Evolutionary conservation across 2,888 invertebrate genomes (phyloP).

Genomic region (Tineola bisselliella): DNA sequence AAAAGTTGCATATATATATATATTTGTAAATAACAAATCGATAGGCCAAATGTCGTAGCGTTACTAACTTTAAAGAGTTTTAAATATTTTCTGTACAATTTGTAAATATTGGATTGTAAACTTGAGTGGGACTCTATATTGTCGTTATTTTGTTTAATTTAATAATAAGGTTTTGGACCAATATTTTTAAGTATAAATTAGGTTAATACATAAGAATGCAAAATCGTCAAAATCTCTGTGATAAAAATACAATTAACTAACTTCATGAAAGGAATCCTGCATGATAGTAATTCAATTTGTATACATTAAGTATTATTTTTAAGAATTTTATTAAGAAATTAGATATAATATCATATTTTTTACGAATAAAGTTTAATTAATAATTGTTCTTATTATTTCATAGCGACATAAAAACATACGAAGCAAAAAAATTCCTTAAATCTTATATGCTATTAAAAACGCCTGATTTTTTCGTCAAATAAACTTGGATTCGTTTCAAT

Average conservation of each 20-base stretch:
- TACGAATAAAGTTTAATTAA: background rate
- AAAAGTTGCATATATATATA: too few relatives aligned
- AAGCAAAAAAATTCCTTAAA: too few relatives aligned
- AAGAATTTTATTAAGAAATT: background rate
- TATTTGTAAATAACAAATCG: too few relatives aligned
- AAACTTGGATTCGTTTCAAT: too few relatives aligned
- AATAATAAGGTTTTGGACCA: background rate
- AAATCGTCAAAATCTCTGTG: constrained; percentile 10
- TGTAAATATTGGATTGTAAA: background rate
- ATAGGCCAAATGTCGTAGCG: too few relatives aligned
- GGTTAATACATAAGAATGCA: background rate
- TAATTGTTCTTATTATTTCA: background rate
- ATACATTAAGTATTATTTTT: background rate
- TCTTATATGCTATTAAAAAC: too few relatives aligned
- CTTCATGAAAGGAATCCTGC: background rate
- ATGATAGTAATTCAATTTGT: background rate
- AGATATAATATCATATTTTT: background rate
- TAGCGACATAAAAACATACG: background rate
- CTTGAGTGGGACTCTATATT: background rate
- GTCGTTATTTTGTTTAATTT: background rate
- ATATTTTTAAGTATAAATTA: background rate
- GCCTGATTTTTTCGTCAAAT: too few relatives aligned
- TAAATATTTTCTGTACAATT: too few relatives aligned
- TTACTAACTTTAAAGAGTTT: too few relatives aligned
- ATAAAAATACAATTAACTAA: background rate